Evolutionary conservation across 2,113 vertebrate species (phyloP), one percentile per base, ranked within the genome.

Genomic region (Phaethon lepturus): DNA sequence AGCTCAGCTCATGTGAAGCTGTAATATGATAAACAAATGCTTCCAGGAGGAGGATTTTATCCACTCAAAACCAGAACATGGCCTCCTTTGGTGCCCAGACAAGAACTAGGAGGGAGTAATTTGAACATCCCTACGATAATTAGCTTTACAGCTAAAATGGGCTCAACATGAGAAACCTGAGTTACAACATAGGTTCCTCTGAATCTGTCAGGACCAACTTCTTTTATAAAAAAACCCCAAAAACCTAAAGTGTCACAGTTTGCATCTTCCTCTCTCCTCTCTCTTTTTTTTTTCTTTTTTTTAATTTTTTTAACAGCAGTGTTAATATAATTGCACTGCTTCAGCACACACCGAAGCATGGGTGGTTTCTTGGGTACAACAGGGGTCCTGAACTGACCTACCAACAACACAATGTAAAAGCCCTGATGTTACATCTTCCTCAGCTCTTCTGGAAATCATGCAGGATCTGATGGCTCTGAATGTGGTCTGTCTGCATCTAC

Each of bases 21-120:
- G 98, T 99, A 99, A 99, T 99, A 98, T 98, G 98, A 99, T 99
- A 99, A 99, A 99, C 98, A 99, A 99, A 99, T 97, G 98, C 98
- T 99, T 99, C 98, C 98, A 98, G 98, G 98, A 98, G 98, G 97
- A 98, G 97, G 98, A 97, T 98, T 97, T 98, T 97, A 98, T 97
- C 98, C 5, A 96, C 98, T 98, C 97, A 97, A 98, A 98, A 98
- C 96, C 97, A 98, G 98, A 96, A 96, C 42, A 29, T 52, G 93
- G 96, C 87, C 93, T 92, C 58, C 69, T 91, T 72, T 92, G 95
- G 95, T 96, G 98, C 96, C 88, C 95, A 96, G 92, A 95, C 80
- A 62, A 94, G 91, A 97, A 98, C 94, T 97, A 97, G 94, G 55
- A 95, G 88, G 80, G 84, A 98, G 95, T 78, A 15, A 74, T 97